These are phyloP conservation scores for Eulemur rufifrons DNA, from an alignment of 2,113 vertebrate genomes.

Conservation along the genomic window DNA sequence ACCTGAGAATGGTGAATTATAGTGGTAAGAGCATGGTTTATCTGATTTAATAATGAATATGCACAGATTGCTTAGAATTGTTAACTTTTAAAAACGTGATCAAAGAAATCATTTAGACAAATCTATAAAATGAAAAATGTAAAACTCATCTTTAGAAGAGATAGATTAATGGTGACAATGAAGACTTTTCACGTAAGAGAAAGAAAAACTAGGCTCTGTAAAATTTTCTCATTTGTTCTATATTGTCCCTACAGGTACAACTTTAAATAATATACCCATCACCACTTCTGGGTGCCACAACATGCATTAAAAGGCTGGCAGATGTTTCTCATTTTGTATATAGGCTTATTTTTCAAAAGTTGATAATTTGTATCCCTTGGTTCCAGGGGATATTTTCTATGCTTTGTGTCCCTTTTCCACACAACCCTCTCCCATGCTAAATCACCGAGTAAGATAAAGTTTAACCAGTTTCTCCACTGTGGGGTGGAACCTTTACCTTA, in stretches of 20 bases:
- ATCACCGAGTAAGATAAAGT: background rate
- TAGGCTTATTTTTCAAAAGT: background rate
- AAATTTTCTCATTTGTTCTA: background rate
- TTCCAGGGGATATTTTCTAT: background rate
- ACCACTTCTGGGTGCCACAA: background rate
- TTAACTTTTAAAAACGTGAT: background rate
- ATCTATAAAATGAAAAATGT: background rate
- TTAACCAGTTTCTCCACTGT: background rate
- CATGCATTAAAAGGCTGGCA: background rate
- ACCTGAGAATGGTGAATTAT: background rate
- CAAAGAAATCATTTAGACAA: background rate
- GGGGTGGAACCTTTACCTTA: background rate
- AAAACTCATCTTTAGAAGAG: background rate
- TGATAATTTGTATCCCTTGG: background rate
- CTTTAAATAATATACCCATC: background rate
- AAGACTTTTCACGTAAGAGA: background rate
- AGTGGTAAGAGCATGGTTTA: background rate
- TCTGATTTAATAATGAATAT: background rate
- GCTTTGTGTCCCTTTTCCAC: background rate
- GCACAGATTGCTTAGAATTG: background rate
- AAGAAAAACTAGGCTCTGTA: background rate
- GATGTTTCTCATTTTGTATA: background rate
- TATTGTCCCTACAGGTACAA: background rate
- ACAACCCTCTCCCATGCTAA: accelerated
- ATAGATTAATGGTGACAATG: background rate